Evolutionary conservation across 2,888 invertebrate species (phyloP).

Genomic region (Iphiclides podalirius): DNA sequence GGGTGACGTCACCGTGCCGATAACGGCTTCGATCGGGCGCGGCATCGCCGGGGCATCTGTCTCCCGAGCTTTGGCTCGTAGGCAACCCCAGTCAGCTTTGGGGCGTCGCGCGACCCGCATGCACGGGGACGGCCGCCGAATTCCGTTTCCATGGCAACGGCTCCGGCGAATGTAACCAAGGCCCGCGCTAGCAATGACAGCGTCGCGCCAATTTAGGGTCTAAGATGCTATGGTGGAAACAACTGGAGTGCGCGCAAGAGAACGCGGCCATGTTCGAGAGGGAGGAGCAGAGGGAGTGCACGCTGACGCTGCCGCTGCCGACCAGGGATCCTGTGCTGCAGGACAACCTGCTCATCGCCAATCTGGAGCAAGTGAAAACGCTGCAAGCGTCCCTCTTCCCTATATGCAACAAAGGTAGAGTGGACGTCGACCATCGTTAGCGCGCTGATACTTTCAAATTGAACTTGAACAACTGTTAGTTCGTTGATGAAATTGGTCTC

Average conservation of each 20-base stretch:
- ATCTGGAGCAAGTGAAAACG: conserved; percentile 80
- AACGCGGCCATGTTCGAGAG: conserved; percentile 64
- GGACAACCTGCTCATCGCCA: conserved; percentile 64
- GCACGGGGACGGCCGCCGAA: conserved; percentile 29
- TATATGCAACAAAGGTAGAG: conserved; percentile 72
- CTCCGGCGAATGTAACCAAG: conserved; percentile 29
- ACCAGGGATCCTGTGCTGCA: conserved; percentile 60
- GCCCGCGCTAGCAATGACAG: conserved; percentile 34
- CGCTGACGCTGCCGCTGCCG: conserved; percentile 58
- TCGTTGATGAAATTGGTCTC: no score
- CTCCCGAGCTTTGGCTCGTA: no score
- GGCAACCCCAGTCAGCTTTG: conserved; percentile 58
- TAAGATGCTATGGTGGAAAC: conserved; percentile 78
- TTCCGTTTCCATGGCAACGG: conserved; percentile 63
- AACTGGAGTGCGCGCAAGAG: conserved; percentile 59
- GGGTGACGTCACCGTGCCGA: conserved; percentile 65
- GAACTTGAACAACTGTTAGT: no score
- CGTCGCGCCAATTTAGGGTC: no score
- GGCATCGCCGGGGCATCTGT: conserved; percentile 53
- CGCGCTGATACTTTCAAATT: no score
- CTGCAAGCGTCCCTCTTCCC: conserved; percentile 85
- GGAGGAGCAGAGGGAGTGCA: conserved; percentile 59
- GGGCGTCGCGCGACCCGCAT: conserved; percentile 57
- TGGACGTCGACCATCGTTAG: no score
- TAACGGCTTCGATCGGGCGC: conserved; percentile 57